Conservation (phyloP, 2,888 invertebrate genomes). For the Nyleta sp. region DNA sequence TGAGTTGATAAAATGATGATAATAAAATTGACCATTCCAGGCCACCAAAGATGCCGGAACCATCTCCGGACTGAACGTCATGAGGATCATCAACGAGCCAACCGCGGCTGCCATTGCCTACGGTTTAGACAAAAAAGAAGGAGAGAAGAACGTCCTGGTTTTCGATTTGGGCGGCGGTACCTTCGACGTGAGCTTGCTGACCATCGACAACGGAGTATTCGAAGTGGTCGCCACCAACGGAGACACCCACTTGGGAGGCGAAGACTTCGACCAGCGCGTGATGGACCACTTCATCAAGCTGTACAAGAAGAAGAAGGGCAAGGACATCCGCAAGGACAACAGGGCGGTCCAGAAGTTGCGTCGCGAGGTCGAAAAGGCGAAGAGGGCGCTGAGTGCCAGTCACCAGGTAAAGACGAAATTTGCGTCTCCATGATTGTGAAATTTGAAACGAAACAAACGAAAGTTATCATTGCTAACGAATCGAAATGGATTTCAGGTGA, state of each 20-base stretch:
- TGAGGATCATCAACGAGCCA: slow-evolving; percentile 99
- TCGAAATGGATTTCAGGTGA: slow-evolving; percentile 86
- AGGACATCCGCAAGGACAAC: slow-evolving; percentile 97
- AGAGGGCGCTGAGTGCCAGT: slow-evolving; percentile 96
- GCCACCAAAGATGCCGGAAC: slow-evolving; percentile 99
- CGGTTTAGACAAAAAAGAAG: slow-evolving; percentile 97
- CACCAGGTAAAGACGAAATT: slow-evolving; percentile 87
- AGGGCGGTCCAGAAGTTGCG: slow-evolving; percentile 97
- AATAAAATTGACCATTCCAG: slow-evolving; percentile 81
- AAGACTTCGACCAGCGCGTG: slow-evolving; percentile 99
- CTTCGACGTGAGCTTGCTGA: slow-evolving; percentile 98
- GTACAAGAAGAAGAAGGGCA: slow-evolving; percentile 99
- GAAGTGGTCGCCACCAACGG: slow-evolving; percentile 97
- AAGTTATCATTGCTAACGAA: too few species aligned
- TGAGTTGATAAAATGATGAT: too few species aligned
- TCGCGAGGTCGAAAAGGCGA: slow-evolving; percentile 98
- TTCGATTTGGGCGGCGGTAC: slow-evolving; percentile 99
- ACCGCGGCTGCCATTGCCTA: slow-evolving; percentile 99
- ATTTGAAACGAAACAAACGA: slow-evolving; percentile 2
- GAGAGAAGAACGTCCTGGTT: slow-evolving; percentile 99
- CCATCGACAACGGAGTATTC: slow-evolving; percentile 99
- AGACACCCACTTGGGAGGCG: slow-evolving; percentile 99
- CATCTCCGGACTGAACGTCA: slow-evolving; percentile 95
- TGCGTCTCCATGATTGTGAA: too few species aligned
- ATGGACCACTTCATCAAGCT: slow-evolving; percentile 99